phyloP scores from a whole-genome alignment of 2,113 vertebrate species.

The Bos javanicus region DNA sequence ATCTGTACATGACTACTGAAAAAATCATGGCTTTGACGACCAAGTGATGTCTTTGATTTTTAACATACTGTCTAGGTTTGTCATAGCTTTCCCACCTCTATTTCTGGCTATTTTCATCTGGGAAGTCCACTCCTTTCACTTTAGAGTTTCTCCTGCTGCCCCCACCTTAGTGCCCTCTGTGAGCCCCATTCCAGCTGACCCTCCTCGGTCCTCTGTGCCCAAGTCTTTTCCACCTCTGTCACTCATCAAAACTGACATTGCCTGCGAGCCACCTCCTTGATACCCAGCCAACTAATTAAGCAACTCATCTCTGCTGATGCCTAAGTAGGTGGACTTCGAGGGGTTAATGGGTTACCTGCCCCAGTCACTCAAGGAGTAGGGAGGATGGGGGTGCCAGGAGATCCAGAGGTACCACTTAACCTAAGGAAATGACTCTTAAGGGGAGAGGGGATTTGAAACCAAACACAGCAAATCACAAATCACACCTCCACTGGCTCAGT shows the following conservation, averaged over 20 bases:
- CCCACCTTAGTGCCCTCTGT: accelerated
- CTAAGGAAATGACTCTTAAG: background rate
- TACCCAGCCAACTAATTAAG: background rate
- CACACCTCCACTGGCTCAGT: background rate
- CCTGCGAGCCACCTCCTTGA: background rate
- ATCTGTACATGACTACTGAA: background rate
- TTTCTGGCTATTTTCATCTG: background rate
- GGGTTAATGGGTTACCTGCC: background rate
- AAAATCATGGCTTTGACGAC: background rate
- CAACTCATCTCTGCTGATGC: background rate
- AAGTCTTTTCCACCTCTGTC: background rate
- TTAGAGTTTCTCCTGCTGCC: background rate
- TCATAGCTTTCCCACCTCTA: background rate
- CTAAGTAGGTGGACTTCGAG: background rate
- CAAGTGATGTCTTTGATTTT: background rate
- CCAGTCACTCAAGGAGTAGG: background rate
- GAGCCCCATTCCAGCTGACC: background rate
- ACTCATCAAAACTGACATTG: background rate
- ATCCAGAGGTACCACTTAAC: background rate
- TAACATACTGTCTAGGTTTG: background rate
- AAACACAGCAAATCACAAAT: background rate
- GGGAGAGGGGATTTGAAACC: background rate
- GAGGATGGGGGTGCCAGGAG: background rate
- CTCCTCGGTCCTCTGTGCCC: background rate
- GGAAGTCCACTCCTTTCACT: background rate